Base-by-base conservation (phyloP, 2,113 vertebrate genomes). In the Syngnathus floridae region DNA sequence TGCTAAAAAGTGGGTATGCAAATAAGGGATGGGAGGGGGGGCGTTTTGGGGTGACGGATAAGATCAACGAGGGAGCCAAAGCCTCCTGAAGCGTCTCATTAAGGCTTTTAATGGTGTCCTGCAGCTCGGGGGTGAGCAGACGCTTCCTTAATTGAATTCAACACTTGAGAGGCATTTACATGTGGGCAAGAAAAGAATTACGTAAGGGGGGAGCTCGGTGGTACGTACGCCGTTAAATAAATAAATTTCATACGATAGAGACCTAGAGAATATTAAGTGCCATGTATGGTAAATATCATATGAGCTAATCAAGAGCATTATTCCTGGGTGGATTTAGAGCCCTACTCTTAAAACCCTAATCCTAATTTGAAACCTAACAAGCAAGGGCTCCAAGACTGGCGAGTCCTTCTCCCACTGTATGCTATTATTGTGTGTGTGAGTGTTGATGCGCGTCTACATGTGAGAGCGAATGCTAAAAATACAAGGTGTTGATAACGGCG, bases 381-480 rank as follows among this genome's bases (percentile, higher is more conserved):
- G 9, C 57, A 38, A 40, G 3, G 36, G 13, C 13, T 35, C 13
- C 26, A 5, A 31, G 2, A 56, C 7, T 56, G 5, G 17, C 13
- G 16, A 56, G 14, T 35, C 9, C 37, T 13, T 60, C 58, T 60
- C 10, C 19, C n/a, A 12, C 19, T 21, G 52, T 35, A 55, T 21
- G 40, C 31, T 36, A n/a, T 52, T 60, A 16, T 5, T 17, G 55
- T 11, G 48, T 63, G 78, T 64, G 65, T 76, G 65, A 56, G 65
- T 65, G 73, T 74, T 76, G 69, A 73, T 74, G 70, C 74, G 70
- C 73, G 76, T 81, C 66, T 67, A 69, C 7, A 72, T 81, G 82
- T 77, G 82, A 80, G 72, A 67, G 67, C 66, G 56, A 65, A n/a
- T 62, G 79, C 87, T 88, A 89, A 87, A 88, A 89, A 88, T 89